Evolutionary conservation across 2,113 vertebrate genomes (phyloP).

Genomic region (Ictalurus punctatus): DNA sequence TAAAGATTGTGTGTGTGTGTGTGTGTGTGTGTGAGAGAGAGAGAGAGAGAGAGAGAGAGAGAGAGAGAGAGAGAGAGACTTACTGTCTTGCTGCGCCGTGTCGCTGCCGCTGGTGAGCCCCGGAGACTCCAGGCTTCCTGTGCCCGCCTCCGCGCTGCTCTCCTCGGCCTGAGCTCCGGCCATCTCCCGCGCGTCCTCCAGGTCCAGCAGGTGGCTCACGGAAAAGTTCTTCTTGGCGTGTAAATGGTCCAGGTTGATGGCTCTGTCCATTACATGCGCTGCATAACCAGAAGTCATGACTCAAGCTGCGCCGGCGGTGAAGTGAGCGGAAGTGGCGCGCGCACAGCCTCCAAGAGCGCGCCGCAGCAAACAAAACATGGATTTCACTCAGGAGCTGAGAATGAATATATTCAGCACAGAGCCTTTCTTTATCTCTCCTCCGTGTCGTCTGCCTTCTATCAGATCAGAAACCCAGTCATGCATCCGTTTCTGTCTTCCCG

Average conservation of each 20-base stretch:
- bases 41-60: background rate
- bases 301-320: constrained; percentile 36
- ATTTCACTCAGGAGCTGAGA: background rate
- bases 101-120: constrained; percentile 87
- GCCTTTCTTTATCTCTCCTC: background rate
- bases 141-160: constrained; percentile 76
- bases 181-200: constrained; percentile 86
- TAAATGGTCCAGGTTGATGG: constrained; percentile 80
- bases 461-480: background rate
- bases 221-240: constrained; percentile 90
- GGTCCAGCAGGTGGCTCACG: constrained; percentile 88
- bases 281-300: constrained; percentile 84
- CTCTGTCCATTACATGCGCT: constrained; percentile 81
- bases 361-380: background rate
- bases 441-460: background rate
- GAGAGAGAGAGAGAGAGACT: constrained; percentile 56
- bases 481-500: background rate
- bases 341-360: background rate
- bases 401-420: background rate
- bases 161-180: constrained; percentile 81
- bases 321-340: constrained; percentile 7
- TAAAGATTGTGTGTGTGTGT: no score
- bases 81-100: constrained; percentile 86
- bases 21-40: background rate
- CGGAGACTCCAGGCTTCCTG: constrained; percentile 83